Percentiles rank a stretch among this genome's conserved stretches.
Evolutionary conservation across 2,797 vertebrate species (phyloP).

Genomic region (Pseudotriccus pelzelni): DNA sequence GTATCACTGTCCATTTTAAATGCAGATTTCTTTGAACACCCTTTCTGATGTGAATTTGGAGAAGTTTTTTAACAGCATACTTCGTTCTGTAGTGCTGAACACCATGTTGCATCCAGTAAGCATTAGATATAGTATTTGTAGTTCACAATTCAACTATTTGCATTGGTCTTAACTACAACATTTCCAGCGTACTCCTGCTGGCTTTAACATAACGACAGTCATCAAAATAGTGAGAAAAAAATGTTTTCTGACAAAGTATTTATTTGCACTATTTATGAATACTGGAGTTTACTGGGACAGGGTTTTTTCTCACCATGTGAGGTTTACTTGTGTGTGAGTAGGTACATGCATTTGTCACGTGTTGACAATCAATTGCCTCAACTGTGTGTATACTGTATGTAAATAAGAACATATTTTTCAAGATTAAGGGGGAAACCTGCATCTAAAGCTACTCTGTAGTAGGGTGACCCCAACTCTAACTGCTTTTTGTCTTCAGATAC

Average conservation of each 20-base stretch:
- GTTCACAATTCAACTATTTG: background rate
- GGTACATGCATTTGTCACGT: conserved; percentile 67
- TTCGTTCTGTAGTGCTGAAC: conserved; percentile 32
- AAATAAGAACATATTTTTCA: conserved; percentile 67
- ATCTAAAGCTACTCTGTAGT: conserved; percentile 45
- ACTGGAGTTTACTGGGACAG: conserved; percentile 67
- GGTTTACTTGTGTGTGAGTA: conserved; percentile 65
- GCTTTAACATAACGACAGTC: conserved; percentile 48
- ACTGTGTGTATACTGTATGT: conserved; percentile 66
- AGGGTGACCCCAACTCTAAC: conserved; percentile 29
- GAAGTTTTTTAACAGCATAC: background rate
- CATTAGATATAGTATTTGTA: conserved; percentile 38
- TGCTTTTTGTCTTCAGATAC: conserved; percentile 51
- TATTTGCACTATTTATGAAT: conserved; percentile 73
- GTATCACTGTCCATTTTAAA: conserved; percentile 16
- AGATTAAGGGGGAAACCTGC: conserved; percentile 40
- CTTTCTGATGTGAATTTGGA: conserved; percentile 39
- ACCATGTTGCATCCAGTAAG: conserved; percentile 49
- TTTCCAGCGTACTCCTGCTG: conserved; percentile 48
- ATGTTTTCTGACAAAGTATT: conserved; percentile 48
- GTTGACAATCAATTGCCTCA: conserved; percentile 72
- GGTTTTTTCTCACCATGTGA: conserved; percentile 63
- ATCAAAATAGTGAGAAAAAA: conserved; percentile 49
- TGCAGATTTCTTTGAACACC: conserved; percentile 14
- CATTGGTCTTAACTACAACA: conserved; percentile 30